Evolutionary conservation across 2,113 vertebrate species (phyloP), one percentile per base, ranked within the genome.

Genomic region (Canis aureus): DNA sequence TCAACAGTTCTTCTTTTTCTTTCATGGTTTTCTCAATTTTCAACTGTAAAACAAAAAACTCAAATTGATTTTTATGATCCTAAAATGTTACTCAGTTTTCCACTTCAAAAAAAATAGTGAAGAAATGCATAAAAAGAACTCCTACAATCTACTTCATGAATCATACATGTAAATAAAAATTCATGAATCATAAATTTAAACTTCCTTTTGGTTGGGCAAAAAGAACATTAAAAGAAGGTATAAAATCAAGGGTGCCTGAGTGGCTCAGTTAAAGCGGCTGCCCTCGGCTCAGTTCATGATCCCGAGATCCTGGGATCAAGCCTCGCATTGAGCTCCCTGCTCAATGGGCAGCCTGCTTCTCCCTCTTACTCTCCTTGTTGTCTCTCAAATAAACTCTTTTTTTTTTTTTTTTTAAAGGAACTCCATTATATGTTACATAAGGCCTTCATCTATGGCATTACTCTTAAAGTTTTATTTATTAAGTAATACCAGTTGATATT

Each of bases 11-110:
- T 69, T 99, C 99, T 97, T 99, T 99, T 98, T 99, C 99, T 98
- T 99, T 99, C 96, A 99, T 98, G 35, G 99, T 99, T 99, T 99
- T 99, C 98, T 99, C 99, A 97, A 99, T 99, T 98, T 99, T 99
- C 98, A 99, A 99, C 99, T 99, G 97, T 38, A 97, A 98, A 97
- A 90, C 29, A 90, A 95, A 93, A 89, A 92, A 73, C 8, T 59
- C 32, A 62, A 59, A 32, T 9, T 95, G 15, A 25, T 1, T 83
- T 93, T 55, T 88, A 74, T 66, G 57, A 88, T 85, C 32, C 62
- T 91, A 64, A 76, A 97, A 93, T 11, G 11, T 59, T 51, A 89
- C 7, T 89, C 35, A 86, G 23, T 73, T 91, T 97, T 93, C 43
- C 38, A 84, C 62, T 81, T 97, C 57, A 62, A 97, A 90, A 93